Evolutionary conservation across 2,888 invertebrate species (phyloP).

Genomic region (Mesochorus sp.): DNA sequence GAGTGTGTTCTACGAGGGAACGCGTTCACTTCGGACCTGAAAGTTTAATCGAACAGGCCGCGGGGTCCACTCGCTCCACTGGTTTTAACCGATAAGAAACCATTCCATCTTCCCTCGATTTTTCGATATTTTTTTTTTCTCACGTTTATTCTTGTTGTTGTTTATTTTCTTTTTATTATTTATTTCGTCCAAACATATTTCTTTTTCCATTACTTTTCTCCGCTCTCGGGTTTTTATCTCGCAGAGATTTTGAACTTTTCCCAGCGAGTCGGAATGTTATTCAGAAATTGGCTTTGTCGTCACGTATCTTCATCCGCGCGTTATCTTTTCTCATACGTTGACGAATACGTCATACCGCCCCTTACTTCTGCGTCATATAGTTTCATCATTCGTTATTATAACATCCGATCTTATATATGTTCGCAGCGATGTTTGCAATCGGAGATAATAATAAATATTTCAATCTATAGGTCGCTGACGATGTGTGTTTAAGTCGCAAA

Average conservation of each 20-base stretch:
- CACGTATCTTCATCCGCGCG: background rate
- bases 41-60: slow-evolving; percentile 55
- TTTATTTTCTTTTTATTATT: background rate
- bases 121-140: background rate
- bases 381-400: background rate
- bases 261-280: too few relatives aligned
- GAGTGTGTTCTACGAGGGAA: slow-evolving; percentile 3
- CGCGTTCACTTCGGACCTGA: slow-evolving; percentile 26
- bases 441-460: slow-evolving; percentile 21
- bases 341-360: background rate
- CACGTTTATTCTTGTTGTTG: background rate
- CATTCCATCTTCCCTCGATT: slow-evolving; percentile 14
- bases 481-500: slow-evolving; percentile 47
- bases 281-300: too few relatives aligned
- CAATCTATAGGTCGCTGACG: background rate
- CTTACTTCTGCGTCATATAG: background rate
- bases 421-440: background rate
- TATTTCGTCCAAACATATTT: background rate
- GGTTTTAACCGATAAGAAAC: slow-evolving; percentile 43
- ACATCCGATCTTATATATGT: background rate
- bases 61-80: slow-evolving; percentile 29
- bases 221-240: background rate
- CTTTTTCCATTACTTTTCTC: background rate
- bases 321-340: background rate
- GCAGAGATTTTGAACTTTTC: too few relatives aligned